Evolutionary conservation across 2,113 vertebrate species (phyloP), one percentile per base, ranked within the genome.

Genomic region (Pseudopodoces humilis): DNA sequence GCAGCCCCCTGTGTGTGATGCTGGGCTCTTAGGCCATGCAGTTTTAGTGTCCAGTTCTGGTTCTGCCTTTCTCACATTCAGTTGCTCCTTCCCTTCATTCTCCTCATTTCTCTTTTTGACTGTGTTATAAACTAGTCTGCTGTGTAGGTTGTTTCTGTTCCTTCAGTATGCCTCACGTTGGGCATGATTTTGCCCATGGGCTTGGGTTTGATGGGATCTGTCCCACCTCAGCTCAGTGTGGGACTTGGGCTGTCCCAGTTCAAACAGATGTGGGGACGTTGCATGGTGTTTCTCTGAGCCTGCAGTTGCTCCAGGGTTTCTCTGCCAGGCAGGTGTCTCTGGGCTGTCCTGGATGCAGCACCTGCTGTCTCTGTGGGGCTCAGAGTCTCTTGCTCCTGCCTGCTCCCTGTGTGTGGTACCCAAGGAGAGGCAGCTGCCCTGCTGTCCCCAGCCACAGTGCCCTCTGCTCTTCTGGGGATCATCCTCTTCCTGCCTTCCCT

Each of bases 1-100:
- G 85, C 41, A 72, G 92, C 83, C 65, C 96, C 84, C 69, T 37
- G 90, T 94, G 86, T 96, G 76, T 95, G 78, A 33, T 95, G 9
- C 94, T 67, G 94, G 84, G 81, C 79, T 85, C 83, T 49, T 33
- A 41, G 82, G 47, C 68, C 25, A 5, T 14, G 53, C 58, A 46
- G 31, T 17, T 21, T 25, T 39, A 5, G 10, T 4, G 21, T 49
- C 53, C 64, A 65, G 14, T 44, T 44, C 64, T 33, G 50, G 28
- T 85, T 62, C 47, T 64, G 63, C 74, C 31, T 77, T 22, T 77
- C 35, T 50, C 6, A 0, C 22, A 1, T 25, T 72, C 59, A 6
- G 4, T 24, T 28, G 30, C 25, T 92, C 63, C 47, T 85, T 75
- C 49, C 55, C 10, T 53, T 64, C 16, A 0, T 68, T 53, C 64